Percentiles rank a stretch among this genome's conserved stretches.
phyloP scores from a whole-genome alignment of 2,888 invertebrate species.

The Tyria jacobaeae region DNA sequence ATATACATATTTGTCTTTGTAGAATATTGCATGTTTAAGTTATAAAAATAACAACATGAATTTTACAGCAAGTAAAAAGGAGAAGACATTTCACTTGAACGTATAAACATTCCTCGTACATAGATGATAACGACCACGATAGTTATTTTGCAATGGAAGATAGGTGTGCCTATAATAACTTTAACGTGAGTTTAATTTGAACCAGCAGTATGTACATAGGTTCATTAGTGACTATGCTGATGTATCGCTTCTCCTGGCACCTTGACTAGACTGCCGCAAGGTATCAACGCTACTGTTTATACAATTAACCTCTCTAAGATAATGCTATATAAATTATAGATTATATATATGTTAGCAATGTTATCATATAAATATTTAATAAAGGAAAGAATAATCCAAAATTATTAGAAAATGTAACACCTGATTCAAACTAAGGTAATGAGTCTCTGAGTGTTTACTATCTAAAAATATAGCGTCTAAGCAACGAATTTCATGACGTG shows the following conservation, averaged over 20 bases:
- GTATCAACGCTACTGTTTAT: not conserved
- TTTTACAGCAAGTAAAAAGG: slow-evolving; percentile 7
- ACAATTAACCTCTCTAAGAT: not conserved
- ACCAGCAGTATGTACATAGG: slow-evolving; percentile 57
- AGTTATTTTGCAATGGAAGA: slow-evolving; percentile 64
- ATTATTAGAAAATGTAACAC: too few relatives aligned
- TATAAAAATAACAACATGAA: too few relatives aligned
- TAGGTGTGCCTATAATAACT: slow-evolving; percentile 71
- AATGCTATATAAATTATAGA: too few relatives aligned
- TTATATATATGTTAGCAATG: too few relatives aligned
- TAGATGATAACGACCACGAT: slow-evolving; percentile 65
- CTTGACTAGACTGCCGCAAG: slow-evolving; percentile 1
- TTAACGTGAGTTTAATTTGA: slow-evolving; percentile 70
- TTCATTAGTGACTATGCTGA: slow-evolving; percentile 58
- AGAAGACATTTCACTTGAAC: slow-evolving; percentile 28
- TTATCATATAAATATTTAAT: too few relatives aligned
- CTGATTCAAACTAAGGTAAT: too few relatives aligned
- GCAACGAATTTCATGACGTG: too few relatives aligned
- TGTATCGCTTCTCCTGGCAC: slow-evolving; percentile 51
- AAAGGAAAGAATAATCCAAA: too few relatives aligned
- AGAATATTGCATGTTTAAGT: too few relatives aligned
- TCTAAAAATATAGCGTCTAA: too few relatives aligned
- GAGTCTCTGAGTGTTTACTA: too few relatives aligned
- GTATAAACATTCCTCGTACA: slow-evolving; percentile 38
- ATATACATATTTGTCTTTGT: too few relatives aligned